These are phyloP conservation scores for Parus major DNA, from an alignment of 2,113 vertebrate species.

Conservation along the genomic window DNA sequence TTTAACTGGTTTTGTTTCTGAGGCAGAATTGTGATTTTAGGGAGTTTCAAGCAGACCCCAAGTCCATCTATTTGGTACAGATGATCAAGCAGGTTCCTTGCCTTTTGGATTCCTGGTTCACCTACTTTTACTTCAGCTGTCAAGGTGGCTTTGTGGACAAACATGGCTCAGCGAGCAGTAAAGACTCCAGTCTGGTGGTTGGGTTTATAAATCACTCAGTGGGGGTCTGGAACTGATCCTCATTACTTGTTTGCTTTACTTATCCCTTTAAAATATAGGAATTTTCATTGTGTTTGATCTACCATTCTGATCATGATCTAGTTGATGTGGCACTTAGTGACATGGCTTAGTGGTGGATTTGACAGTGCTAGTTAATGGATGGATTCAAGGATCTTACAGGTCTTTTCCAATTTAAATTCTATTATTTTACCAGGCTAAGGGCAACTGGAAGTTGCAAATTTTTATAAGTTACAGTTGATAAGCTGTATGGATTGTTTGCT, in stretches of 20 bases:
- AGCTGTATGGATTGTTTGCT: not conserved
- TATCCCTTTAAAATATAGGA: not conserved
- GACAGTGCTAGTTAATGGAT: not conserved
- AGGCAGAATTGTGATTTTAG: not conserved
- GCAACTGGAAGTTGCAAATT: not conserved
- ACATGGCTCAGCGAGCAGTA: not conserved
- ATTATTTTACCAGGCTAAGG: not conserved
- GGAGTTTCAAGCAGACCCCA: not conserved
- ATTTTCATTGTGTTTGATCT: not conserved
- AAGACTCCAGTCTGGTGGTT: not conserved
- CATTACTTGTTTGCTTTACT: not conserved
- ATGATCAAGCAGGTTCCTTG: not conserved
- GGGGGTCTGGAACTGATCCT: not conserved
- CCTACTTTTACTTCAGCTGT: not conserved
- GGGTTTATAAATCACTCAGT: not conserved
- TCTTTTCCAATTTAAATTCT: not conserved
- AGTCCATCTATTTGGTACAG: not conserved
- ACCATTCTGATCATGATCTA: not conserved
- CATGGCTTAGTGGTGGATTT: not conserved
- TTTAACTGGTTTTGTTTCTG: not conserved
- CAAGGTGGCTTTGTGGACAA: not conserved
- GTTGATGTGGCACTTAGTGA: not conserved
- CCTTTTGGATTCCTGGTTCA: not conserved
- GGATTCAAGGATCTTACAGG: not conserved
- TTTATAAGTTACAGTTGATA: not conserved